phyloP scores from a whole-genome alignment of 2,797 vertebrate species.

The Fundulus diaphanus region DNA sequence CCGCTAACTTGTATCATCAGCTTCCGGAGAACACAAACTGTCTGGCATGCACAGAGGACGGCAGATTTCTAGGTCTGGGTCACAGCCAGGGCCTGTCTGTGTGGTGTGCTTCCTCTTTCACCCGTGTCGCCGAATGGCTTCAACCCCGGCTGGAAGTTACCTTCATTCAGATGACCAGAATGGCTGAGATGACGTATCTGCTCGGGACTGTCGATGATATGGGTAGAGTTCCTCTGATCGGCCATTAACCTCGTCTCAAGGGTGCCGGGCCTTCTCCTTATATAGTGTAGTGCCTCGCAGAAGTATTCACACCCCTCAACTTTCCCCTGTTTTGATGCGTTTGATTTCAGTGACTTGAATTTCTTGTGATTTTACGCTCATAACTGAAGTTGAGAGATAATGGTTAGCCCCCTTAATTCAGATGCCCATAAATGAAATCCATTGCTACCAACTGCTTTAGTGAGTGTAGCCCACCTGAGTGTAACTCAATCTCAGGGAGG shows the following conservation, averaged over 20 bases:
- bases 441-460: no score
- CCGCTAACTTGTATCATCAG: no score
- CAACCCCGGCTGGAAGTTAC: constrained; percentile 79
- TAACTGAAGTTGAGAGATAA: neutral
- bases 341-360: neutral
- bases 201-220: constrained; percentile 88
- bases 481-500: no score
- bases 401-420: neutral
- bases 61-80: constrained; percentile 83
- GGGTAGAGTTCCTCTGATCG: constrained; percentile 70
- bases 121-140: constrained; percentile 76
- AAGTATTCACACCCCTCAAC: neutral
- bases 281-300: neutral
- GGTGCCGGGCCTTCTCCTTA: neutral
- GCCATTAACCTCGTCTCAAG: neutral
- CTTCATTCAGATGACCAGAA: constrained; percentile 71
- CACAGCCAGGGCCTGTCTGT: constrained; percentile 81
- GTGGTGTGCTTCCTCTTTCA: constrained; percentile 65
- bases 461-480: no score
- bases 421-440: neutral
- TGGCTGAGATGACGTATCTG: constrained; percentile 72
- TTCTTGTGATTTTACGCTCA: no score
- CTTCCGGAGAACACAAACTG: constrained; percentile 81
- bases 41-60: constrained; percentile 78
- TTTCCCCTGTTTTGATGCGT: neutral